phyloP scores from a whole-genome alignment of 2,888 invertebrate genomes.

The Sialis fuliginosa region DNA sequence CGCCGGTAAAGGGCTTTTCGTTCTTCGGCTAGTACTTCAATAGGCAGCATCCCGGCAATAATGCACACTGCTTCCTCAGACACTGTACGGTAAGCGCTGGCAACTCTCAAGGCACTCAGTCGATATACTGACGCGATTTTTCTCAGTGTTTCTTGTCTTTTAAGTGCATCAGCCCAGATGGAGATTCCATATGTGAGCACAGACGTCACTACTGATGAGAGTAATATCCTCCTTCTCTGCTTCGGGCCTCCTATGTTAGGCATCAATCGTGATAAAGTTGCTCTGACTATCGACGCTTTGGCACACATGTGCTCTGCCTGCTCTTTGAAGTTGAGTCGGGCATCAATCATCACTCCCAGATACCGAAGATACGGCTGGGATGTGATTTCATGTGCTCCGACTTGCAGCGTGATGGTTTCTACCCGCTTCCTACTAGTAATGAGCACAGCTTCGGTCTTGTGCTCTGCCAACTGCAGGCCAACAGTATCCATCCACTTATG shows the following conservation, averaged over 20 bases:
- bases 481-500: constrained; percentile 2
- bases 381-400: constrained; percentile 8
- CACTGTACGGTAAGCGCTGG: too few species aligned
- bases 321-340: constrained; percentile 8
- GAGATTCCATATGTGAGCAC: constrained; percentile 3
- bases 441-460: constrained; percentile 11
- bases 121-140: neutral
- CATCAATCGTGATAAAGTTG: neutral
- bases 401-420: constrained; percentile 6
- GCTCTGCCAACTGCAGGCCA: constrained; percentile 9
- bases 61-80: neutral
- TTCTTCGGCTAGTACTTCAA: neutral
- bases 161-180: neutral
- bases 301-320: constrained; percentile 2
- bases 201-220: constrained; percentile 9
- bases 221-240: constrained; percentile 8
- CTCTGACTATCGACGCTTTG: constrained; percentile 7
- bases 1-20: neutral
- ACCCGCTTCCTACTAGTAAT: constrained; percentile 7
- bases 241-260: constrained; percentile 11
- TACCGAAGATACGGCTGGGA: constrained; percentile 10
- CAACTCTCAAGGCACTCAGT: neutral
- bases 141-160: neutral
- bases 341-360: constrained; percentile 10
- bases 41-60: neutral